Evolutionary conservation across 2,888 invertebrate species (phyloP).

Genomic region (Eristalis intricaria): DNA sequence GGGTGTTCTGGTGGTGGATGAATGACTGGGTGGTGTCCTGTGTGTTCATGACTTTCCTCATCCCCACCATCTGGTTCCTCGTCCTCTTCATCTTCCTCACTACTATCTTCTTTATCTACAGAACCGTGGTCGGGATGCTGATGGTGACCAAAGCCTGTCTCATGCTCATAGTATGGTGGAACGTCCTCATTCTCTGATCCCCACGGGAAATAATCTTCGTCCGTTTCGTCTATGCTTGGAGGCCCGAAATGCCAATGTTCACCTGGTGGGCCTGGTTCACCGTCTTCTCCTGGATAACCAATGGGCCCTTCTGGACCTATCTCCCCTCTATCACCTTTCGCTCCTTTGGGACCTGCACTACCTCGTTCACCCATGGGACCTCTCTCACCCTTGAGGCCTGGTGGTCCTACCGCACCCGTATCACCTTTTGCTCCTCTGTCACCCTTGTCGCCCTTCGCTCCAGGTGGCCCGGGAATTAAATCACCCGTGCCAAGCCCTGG

Average conservation of each 20-base stretch:
- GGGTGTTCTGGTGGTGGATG: background rate
- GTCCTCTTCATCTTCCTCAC: slow-evolving; percentile 40
- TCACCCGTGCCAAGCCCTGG: background rate
- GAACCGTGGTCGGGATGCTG: background rate
- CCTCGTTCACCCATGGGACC: background rate
- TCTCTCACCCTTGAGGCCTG: background rate
- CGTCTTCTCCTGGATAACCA: background rate
- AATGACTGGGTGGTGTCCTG: background rate
- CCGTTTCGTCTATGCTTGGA: background rate
- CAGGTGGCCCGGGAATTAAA: slow-evolving; percentile 3
- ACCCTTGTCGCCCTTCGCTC: slow-evolving; percentile 45
- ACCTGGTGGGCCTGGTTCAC: background rate
- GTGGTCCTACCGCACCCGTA: background rate
- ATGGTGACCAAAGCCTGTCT: background rate
- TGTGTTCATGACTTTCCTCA: background rate
- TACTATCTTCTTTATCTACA: background rate
- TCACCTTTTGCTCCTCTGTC: slow-evolving; percentile 8
- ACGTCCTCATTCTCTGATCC: background rate
- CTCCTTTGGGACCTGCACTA: background rate
- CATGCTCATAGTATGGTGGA: background rate
- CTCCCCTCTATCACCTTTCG: background rate
- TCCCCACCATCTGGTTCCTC: background rate
- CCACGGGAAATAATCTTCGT: background rate
- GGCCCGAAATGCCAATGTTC: background rate
- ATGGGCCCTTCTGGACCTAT: too few species aligned